Evolutionary conservation across 1,140 invertebrate species (phyloP).

Genomic region (Helicoverpa armigera): DNA sequence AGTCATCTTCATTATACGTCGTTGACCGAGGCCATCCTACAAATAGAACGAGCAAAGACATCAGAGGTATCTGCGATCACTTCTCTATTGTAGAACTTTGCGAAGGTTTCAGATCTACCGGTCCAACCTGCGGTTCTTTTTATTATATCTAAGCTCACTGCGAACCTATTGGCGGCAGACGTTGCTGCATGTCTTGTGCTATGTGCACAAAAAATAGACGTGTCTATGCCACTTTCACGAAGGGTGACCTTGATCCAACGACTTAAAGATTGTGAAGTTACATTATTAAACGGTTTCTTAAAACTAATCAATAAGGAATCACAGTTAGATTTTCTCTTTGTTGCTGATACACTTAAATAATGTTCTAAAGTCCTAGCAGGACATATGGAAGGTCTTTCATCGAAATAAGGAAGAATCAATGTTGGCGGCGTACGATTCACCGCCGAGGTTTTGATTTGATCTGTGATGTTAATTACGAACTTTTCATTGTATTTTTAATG

Average conservation of each 20-base stretch:
- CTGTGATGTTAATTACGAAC: conserved; percentile 46
- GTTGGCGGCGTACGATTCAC: conserved; percentile 42
- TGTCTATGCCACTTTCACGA: conserved; percentile 58
- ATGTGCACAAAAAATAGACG: conserved; percentile 55
- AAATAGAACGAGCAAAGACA: no score
- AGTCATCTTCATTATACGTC: no score
- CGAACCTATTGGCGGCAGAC: conserved; percentile 52
- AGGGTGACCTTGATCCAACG: conserved; percentile 65
- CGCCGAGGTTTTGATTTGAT: conserved; percentile 56
- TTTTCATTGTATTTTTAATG: conserved; percentile 12
- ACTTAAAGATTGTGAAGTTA: conserved; percentile 59
- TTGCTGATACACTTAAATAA: not conserved
- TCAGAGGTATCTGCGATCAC: no score
- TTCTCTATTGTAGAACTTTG: conserved; percentile 56
- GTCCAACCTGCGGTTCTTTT: conserved; percentile 62
- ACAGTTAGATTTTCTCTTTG: not conserved
- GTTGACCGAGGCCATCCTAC: no score
- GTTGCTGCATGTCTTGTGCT: conserved; percentile 63
- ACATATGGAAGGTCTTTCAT: conserved; percentile 43
- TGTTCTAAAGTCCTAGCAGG: conserved; percentile 1
- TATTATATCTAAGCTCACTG: conserved; percentile 61
- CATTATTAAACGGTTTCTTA: conserved; percentile 48
- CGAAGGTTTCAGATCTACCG: conserved; percentile 58
- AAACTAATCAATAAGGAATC: conserved; percentile 32
- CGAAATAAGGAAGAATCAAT: conserved; percentile 45